These are phyloP conservation scores for Lasioglossum lativentre DNA, from an alignment of 2,888 invertebrate species.

Conservation along the genomic window DNA sequence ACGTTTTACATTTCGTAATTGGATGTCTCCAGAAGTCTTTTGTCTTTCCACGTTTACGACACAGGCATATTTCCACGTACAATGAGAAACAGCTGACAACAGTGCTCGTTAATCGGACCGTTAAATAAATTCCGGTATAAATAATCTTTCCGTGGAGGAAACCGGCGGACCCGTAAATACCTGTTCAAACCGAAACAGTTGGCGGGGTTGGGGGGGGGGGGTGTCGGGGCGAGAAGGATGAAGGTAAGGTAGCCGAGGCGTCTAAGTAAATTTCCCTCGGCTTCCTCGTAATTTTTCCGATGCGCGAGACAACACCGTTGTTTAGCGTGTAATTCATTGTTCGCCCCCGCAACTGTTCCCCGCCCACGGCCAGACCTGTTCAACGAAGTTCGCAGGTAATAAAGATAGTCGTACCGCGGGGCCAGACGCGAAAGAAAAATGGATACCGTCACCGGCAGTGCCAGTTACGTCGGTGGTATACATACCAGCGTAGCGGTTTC, in stretches of 20 bases:
- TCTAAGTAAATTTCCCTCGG: conserved; percentile 31
- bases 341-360: conserved; percentile 11
- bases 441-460: conserved; percentile 59
- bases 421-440: conserved; percentile 63
- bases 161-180: conserved; percentile 7
- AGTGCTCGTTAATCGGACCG: conserved; percentile 1
- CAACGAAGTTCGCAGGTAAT: conserved; percentile 53
- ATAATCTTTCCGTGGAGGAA: conserved; percentile 10
- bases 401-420: conserved; percentile 60
- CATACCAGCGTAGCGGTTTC: conserved; percentile 33
- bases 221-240: background rate
- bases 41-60: background rate
- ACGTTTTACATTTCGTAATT: background rate
- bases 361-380: background rate
- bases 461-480: conserved; percentile 54
- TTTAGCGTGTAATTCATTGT: conserved; percentile 43
- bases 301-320: background rate
- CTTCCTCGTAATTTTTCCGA: conserved; percentile 16
- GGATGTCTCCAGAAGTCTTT: background rate
- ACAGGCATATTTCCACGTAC: background rate
- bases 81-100: background rate
- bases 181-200: conserved; percentile 3
- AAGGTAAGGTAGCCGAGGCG: background rate
- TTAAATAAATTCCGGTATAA: background rate
- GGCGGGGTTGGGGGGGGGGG: background rate